Base-by-base conservation (phyloP, 2,888 invertebrate genomes). In the Eilema depressum region DNA sequence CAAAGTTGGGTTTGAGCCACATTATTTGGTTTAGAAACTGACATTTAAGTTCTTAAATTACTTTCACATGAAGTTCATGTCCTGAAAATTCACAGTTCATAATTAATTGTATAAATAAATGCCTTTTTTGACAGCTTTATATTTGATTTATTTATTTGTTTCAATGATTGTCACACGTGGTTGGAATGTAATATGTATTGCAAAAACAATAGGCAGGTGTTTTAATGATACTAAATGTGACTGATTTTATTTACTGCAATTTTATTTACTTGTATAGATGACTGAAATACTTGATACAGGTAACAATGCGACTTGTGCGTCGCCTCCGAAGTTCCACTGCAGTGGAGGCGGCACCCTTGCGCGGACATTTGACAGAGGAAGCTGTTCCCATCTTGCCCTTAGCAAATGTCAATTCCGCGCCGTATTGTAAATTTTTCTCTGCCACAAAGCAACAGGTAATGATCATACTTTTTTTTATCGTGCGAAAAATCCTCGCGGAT, bases 221-320 rank as follows among this genome's bases (percentile, higher is more conserved):
- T 30, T 30, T 30, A 30, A 4, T 30, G n/a, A n/a, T n/a, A n/a
- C n/a, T n/a, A n/a, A n/a, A n/a, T n/a, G n/a, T n/a, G 33, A 8
- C 33, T 33, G 1, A 33, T 7, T 1, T 7, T 33, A 7, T 33
- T 33, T 8, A 8, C 33, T 33, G 7, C 33, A 33, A 33, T 33
- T 33, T 8, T 8, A 33, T 33, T 33, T 33, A 33, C 12, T 37
- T 37, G 33, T 37, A 12, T 20, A 7, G 3, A 53, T 17, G 20
- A 20, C 5, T n/a, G 10, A 41, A 53, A n/a, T n/a, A n/a, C 10
- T 53, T 53, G n/a, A 71, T 77, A 17, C 74, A 93, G 95, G 91
- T 95, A 63, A 90, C 91, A 68, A 97, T 99, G 95, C 97, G 97
- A 76, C 93, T 99, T 81, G 99, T 99, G 97, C 97, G 97, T 78